A percentile compares a stretch with the other conserved stretches of the same genome.
Evolutionary conservation across 2,888 invertebrate species (phyloP).

Genomic region (Lypha dubia): DNA sequence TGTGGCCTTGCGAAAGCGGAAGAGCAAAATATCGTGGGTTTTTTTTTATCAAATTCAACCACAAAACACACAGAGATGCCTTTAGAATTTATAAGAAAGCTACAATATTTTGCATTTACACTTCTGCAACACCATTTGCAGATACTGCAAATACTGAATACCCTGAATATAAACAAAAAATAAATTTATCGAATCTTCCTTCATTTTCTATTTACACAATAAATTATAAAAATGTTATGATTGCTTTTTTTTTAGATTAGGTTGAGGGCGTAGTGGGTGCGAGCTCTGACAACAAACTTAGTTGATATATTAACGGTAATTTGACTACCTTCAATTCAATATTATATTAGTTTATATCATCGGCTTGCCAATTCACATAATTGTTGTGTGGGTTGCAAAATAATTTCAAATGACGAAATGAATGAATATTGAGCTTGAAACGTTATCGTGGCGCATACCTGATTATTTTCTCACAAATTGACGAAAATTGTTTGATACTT

Average conservation of each 20-base stretch:
- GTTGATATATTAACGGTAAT: not conserved
- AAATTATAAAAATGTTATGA: not conserved
- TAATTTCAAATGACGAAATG: slow-evolving; percentile 28
- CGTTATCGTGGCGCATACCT: slow-evolving; percentile 65
- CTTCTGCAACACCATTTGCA: no score
- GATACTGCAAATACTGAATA: no score
- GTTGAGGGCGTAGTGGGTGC: no score
- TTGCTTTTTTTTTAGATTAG: no score
- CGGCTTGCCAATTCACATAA: slow-evolving; percentile 8
- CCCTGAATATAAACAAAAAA: not conserved
- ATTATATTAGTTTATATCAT: not conserved
- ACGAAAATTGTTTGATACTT: slow-evolving; percentile 33
- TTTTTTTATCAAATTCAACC: no score
- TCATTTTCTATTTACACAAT: slow-evolving; percentile 11
- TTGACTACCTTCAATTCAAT: not conserved
- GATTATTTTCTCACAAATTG: slow-evolving; percentile 52
- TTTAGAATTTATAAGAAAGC: no score
- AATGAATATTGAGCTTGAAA: slow-evolving; percentile 11
- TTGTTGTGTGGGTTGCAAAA: not conserved
- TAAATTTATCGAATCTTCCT: slow-evolving; percentile 6
- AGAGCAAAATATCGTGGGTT: no score
- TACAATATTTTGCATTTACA: no score
- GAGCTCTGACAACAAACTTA: not conserved
- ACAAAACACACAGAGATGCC: no score
- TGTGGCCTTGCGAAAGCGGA: no score